A percentile compares a stretch with the other conserved stretches of the same genome.
Conservation (phyloP, 1,140 invertebrate species). For the Metopolophium dirhodum region DNA sequence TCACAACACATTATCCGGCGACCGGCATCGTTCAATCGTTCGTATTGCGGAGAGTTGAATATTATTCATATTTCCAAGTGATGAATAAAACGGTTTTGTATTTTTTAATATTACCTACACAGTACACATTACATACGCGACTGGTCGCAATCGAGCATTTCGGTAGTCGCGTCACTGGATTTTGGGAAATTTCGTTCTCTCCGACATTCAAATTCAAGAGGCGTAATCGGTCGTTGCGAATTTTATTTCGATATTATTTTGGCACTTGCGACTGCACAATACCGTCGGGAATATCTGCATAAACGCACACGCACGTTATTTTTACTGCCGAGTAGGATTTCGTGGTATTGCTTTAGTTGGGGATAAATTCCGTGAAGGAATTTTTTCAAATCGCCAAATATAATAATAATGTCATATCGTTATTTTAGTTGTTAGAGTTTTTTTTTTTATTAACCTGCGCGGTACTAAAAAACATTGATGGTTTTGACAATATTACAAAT, state of each 20-base stretch:
- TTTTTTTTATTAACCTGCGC: too few relatives aligned
- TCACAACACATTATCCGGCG: not conserved
- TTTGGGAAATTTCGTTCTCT: not conserved
- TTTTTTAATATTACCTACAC: not conserved
- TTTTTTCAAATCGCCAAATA: too few relatives aligned
- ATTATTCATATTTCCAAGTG: not conserved
- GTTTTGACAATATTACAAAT: not conserved
- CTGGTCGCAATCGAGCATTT: not conserved
- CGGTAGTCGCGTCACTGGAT: not conserved
- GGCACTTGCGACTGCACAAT: not conserved
- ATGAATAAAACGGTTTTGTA: not conserved
- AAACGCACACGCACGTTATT: too few relatives aligned
- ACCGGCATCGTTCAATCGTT: not conserved
- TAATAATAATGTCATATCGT: too few relatives aligned
- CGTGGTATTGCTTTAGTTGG: too few relatives aligned
- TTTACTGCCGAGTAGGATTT: too few relatives aligned
- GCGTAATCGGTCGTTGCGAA: too few relatives aligned
- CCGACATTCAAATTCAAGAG: not conserved
- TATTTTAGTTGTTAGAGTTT: too few relatives aligned
- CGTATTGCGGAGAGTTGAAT: not conserved
- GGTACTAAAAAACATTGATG: not conserved
- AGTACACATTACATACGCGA: not conserved
- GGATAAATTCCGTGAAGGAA: too few relatives aligned
- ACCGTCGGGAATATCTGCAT: not conserved
- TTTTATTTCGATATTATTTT: not conserved